phyloP scores from a whole-genome alignment of 37 sponge, comb jelly and placozoan species.

The Bolinopsis microptera region DNA sequence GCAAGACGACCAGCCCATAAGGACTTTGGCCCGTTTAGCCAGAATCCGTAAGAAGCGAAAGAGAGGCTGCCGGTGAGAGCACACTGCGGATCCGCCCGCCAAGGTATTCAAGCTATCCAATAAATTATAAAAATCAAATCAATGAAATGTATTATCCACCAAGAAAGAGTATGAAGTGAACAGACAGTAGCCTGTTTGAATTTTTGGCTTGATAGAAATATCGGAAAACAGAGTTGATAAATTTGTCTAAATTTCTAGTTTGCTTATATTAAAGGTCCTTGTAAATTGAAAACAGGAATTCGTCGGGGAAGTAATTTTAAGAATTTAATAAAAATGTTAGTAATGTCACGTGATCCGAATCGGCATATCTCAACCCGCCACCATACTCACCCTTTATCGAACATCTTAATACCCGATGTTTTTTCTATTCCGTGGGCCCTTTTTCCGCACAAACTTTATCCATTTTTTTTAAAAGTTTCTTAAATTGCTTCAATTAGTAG shows the following conservation, averaged over 20 bases:
- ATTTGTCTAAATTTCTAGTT: background rate
- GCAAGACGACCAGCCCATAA: conserved; percentile 87
- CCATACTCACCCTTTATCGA: too few relatives aligned
- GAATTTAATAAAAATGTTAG: too few relatives aligned
- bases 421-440: too few relatives aligned
- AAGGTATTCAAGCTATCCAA: background rate
- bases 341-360: too few relatives aligned
- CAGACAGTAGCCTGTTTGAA: background rate
- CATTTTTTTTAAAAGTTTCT: too few relatives aligned
- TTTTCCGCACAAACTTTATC: too few relatives aligned
- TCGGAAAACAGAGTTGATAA: background rate
- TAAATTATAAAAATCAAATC: background rate
- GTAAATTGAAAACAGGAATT: background rate
- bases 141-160: background rate
- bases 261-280: background rate
- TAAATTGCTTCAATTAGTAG: too few relatives aligned
- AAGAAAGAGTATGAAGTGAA: background rate
- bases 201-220: too few relatives aligned
- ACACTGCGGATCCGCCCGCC: background rate
- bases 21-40: conserved; percentile 89
- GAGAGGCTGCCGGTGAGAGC: conserved; percentile 68
- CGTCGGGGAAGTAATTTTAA: too few relatives aligned
- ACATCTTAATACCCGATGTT: too few relatives aligned
- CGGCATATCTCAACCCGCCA: too few relatives aligned
- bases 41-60: conserved; percentile 82